Base-by-base conservation (phyloP, 2,797 vertebrate genomes). In the Dallia pectoralis region DNA sequence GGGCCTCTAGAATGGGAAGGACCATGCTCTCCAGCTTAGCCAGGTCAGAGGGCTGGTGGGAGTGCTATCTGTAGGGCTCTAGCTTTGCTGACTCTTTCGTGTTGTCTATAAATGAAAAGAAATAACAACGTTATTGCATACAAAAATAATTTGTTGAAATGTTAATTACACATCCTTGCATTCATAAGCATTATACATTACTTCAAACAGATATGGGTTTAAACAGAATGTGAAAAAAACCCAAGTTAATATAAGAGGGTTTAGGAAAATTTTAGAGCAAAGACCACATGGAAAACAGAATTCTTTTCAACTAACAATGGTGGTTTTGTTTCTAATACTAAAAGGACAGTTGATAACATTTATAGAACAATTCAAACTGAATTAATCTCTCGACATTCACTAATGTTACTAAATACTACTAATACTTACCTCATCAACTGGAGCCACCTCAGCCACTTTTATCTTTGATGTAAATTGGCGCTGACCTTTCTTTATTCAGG, bases 11-110 rank as follows among this genome's bases (percentile, higher is more conserved):
- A 75, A 91, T 82, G 12, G 91, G 80, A 77, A 92, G 92, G 61
- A 99, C 95, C 0, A 94, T 95, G 83, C 94, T 98, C 88, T 99
- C 96, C 90, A 94, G 80, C 86, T 97, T 98, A 66, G 95, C 95
- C 66, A 98, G 86, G 86, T 97, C 97, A 69, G 96, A 95, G 47
- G 96, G 85, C 96, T 97, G 22, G 94, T 94, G 94, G 95, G 93
- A 83, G 94, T 96, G 59, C 85, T 87, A 85, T 95, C 95, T n/a
- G n/a, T n/a, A n/a, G n/a, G n/a, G n/a, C n/a, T n/a, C n/a, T n/a
- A n/a, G n/a, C n/a, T 85, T 93, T 93, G 32, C 87, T 83, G 82
- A 89, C 59, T 4, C 72, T 79, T 36, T 94, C 94, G 81, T 32
- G 91, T 87, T 67, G 86, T 87, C 87, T 94, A 92, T 77, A 73